These are phyloP conservation scores for Sthenelais limicola DNA, from an alignment of 2,888 invertebrate genomes.

Conservation along the genomic window DNA sequence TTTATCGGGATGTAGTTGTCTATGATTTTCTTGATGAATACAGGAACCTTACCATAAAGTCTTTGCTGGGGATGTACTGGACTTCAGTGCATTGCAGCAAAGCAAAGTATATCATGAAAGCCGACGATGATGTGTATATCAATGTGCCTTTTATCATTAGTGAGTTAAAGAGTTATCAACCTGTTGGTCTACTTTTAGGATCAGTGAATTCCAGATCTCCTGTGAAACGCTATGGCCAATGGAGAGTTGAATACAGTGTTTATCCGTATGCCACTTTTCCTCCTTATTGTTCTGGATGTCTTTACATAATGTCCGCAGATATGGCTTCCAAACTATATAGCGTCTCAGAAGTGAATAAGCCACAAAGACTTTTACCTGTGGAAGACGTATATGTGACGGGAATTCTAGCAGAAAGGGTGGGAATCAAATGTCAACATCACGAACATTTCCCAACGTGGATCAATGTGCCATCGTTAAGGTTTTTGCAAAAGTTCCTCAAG, in stretches of 20 bases:
- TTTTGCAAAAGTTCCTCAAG: constrained; percentile 22
- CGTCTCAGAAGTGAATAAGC: background rate
- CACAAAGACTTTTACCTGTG: constrained; percentile 24
- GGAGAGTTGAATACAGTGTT: constrained; percentile 17
- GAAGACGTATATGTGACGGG: constrained; percentile 41
- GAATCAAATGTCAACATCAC: constrained; percentile 30
- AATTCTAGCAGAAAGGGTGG: constrained; percentile 9
- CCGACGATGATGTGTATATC: constrained; percentile 40
- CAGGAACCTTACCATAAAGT: constrained; percentile 30
- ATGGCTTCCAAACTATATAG: constrained; percentile 2
- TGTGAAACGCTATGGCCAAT: constrained; percentile 39
- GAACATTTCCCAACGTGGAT: constrained; percentile 36
- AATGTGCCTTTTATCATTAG: constrained; percentile 27
- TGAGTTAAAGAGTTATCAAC: background rate
- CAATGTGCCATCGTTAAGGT: background rate
- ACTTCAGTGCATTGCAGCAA: background rate
- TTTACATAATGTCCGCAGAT: constrained; percentile 35
- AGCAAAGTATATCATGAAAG: constrained; percentile 34
- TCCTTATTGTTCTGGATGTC: constrained; percentile 33
- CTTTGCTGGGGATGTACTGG: constrained; percentile 32
- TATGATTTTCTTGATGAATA: constrained; percentile 39
- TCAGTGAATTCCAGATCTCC: constrained; percentile 15
- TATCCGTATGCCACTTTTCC: constrained; percentile 31
- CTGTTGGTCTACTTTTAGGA: constrained; percentile 6
- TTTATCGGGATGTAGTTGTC: constrained; percentile 22